These are phyloP conservation scores for Leptopilina drosophilae DNA, from an alignment of 2,888 invertebrate genomes.

Conservation along the genomic window DNA sequence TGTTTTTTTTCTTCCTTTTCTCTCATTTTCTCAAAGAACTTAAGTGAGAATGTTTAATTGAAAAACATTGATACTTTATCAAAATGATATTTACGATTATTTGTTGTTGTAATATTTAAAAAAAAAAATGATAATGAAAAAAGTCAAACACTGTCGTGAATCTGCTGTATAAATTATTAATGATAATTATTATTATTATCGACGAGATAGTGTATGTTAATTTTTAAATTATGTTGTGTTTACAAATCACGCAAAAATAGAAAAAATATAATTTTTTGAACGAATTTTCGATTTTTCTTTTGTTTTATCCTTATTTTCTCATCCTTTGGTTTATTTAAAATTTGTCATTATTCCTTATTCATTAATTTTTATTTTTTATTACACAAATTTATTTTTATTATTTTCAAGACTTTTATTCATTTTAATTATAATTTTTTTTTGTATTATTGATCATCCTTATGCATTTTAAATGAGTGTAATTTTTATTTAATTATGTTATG, in stretches of 20 bases:
- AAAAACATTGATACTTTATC: constrained; percentile 28
- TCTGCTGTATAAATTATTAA: constrained; percentile 59
- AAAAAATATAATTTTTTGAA: constrained; percentile 77
- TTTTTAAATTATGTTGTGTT: constrained; percentile 77
- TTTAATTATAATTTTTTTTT: too few relatives aligned
- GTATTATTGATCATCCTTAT: too few relatives aligned
- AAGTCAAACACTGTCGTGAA: constrained; percentile 48
- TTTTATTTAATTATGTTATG: too few relatives aligned
- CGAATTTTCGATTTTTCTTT: constrained; percentile 59
- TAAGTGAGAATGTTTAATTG: constrained; percentile 19
- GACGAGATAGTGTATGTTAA: constrained; percentile 75
- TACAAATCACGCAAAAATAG: constrained; percentile 75
- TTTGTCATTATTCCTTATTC: constrained; percentile 39
- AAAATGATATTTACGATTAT: neutral
- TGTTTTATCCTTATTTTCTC: constrained; percentile 41
- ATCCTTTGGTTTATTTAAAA: neutral
- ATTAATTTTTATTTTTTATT: neutral
- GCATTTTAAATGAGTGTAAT: too few relatives aligned
- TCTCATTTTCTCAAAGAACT: constrained; percentile 18
- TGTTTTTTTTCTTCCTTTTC: neutral
- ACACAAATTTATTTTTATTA: neutral
- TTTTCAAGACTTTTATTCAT: too few relatives aligned
- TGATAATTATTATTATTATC: constrained; percentile 52
- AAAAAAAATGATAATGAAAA: constrained; percentile 43
- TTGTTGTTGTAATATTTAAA: constrained; percentile 26